Evolutionary conservation across 2,797 vertebrate genomes (phyloP).

Genomic region (Cephalopachus bancanus): DNA sequence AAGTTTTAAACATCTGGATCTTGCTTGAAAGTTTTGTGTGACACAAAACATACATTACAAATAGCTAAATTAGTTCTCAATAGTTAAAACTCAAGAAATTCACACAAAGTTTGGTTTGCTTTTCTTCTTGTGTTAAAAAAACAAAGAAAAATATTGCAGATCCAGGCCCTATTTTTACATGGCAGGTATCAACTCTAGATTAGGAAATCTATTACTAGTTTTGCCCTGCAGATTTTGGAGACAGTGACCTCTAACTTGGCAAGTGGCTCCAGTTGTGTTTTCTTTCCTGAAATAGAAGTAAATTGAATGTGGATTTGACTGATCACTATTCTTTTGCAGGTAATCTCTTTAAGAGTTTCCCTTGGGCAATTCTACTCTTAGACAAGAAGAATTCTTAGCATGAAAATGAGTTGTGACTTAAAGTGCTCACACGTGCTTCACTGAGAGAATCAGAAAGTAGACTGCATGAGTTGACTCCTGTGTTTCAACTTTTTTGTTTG

Average conservation of each 20-base stretch:
- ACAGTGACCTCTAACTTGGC: neutral
- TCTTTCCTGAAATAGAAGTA: constrained; percentile 17
- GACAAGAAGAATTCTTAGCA: constrained; percentile 31
- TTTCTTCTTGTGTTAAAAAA: neutral
- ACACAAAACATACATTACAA: neutral
- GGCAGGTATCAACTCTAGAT: neutral
- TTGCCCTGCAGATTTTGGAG: neutral
- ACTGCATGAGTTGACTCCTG: neutral
- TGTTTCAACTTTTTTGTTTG: neutral
- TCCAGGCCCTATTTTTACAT: neutral
- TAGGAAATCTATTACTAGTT: neutral
- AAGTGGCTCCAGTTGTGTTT: neutral
- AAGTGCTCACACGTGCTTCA: neutral
- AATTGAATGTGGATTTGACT: constrained; percentile 17
- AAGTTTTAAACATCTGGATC: neutral
- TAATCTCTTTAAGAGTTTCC: constrained; percentile 6
- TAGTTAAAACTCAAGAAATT: constrained; percentile 3
- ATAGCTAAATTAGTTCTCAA: neutral
- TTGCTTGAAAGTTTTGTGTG: neutral
- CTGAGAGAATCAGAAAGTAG: constrained; percentile 10
- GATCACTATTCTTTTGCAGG: neutral
- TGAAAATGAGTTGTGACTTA: constrained; percentile 28
- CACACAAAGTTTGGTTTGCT: neutral
- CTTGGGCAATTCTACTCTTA: neutral
- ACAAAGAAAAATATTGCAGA: neutral